phyloP scores from a whole-genome alignment of 2,113 vertebrate genomes.

The Perognathus longimembris region DNA sequence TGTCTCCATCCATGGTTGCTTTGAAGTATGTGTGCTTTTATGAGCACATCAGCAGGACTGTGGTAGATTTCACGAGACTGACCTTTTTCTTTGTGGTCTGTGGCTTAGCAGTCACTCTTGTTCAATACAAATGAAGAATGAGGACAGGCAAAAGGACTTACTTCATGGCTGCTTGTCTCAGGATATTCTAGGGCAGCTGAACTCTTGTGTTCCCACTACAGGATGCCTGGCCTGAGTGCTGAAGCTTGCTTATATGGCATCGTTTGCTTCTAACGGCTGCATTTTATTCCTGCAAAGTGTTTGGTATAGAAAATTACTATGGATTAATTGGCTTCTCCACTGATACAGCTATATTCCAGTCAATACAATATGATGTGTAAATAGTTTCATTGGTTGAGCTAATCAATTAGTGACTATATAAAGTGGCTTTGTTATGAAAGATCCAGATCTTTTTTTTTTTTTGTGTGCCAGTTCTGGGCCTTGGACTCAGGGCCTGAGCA shows the following conservation, averaged over 20 bases:
- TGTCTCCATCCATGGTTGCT: background rate
- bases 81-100: slow-evolving; percentile 81
- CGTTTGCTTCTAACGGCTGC: background rate
- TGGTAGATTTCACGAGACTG: slow-evolving; percentile 69
- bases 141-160: slow-evolving; percentile 53
- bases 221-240: background rate
- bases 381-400: background rate
- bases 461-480: no score
- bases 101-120: slow-evolving; percentile 64
- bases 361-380: background rate
- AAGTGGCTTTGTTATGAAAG: slow-evolving; percentile 20
- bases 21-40: slow-evolving; percentile 54
- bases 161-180: slow-evolving; percentile 20
- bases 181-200: background rate
- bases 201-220: background rate
- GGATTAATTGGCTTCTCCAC: background rate
- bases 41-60: slow-evolving; percentile 41
- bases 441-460: no score
- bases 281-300: background rate
- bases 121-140: slow-evolving; percentile 56
- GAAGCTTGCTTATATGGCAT: background rate
- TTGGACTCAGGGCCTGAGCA: no score
- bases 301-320: background rate
- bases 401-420: background rate
- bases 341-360: background rate